Evolutionary conservation across 2,113 vertebrate genomes (phyloP), one percentile per base, ranked within the genome.

Genomic region (Nicator chloris): DNA sequence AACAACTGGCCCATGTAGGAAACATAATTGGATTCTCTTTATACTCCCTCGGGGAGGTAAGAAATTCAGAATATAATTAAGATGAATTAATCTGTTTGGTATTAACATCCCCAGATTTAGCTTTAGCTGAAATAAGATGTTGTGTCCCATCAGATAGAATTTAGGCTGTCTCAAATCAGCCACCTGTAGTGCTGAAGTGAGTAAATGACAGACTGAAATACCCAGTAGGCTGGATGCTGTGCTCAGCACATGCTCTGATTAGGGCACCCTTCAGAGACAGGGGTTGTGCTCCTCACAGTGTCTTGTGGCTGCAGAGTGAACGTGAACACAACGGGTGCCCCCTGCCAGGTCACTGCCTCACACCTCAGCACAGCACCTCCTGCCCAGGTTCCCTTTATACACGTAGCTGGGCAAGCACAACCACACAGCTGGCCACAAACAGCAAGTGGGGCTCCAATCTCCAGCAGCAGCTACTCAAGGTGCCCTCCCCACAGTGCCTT

Each of bases 41-140:
- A 61, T 16, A 27, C 9, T 83, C 85, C 42, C 60, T 71, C 73
- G 56, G 92, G 78, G 56, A 92, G n/a, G 53, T 64, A 95, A 60
- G 68, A 90, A 80, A 81, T 66, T 73, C 77, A 83, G 77, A 91
- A 87, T 92, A 91, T 89, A 86, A 94, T 94, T 92, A 95, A 92
- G 81, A 21, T 54, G 61, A 92, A 92, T 87, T 82, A 85, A 94
- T 93, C 65, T 94, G 30, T 79, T 92, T 56, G 53, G 53, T 59
- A 91, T 92, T 94, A 96, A 87, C 39, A 66, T 33, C 35, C 75
- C 22, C 53, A 82, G 49, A 92, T 86, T 65, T 83, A 92, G 54
- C 50, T 72, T 92, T 40, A 82, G 42, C 61, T 87, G 80, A 88
- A 91, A 75, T 24, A 76, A 39, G 66, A 63, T 57, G 30, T 50